Conservation (phyloP, 2,797 vertebrate genomes). For the Thunnus albacares region DNA sequence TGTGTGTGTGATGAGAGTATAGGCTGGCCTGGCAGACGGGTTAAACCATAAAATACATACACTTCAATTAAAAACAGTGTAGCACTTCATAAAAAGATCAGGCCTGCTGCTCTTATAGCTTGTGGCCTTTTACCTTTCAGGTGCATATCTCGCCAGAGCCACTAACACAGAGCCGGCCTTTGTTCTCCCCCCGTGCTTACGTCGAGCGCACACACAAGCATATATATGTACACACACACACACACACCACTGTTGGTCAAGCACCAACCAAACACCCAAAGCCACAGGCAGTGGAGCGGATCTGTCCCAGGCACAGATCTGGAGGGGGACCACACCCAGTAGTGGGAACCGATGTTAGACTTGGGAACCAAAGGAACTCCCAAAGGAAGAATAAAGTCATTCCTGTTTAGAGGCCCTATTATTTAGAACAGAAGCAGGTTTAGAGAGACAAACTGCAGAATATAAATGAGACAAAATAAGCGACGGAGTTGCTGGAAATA, state of each 20-base stretch:
- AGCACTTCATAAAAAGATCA: conserved; percentile 11
- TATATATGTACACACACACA: conserved; percentile 35
- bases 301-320: conserved; percentile 25
- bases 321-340: conserved; percentile 69
- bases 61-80: not conserved
- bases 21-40: not conserved
- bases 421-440: conserved; percentile 44
- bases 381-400: conserved; percentile 72
- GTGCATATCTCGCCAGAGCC: conserved; percentile 57
- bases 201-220: conserved; percentile 4
- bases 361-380: conserved; percentile 64
- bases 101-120: conserved; percentile 23
- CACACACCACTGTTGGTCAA: conserved; percentile 31
- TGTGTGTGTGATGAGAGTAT: too few species aligned
- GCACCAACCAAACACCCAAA: conserved; percentile 46
- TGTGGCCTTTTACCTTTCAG: conserved; percentile 55
- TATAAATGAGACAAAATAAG: conserved; percentile 11
- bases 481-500: not conserved
- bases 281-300: conserved; percentile 49
- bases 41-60: not conserved
- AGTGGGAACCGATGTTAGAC: conserved; percentile 38
- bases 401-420: conserved; percentile 53
- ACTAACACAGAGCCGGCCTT: conserved; percentile 61
- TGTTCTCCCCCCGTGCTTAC: conserved; percentile 48
- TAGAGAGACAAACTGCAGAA: not conserved